A percentile compares a stretch with the other conserved stretches of the same genome.
phyloP scores from a whole-genome alignment of 2,797 vertebrate genomes.

The Helicolenus hilgendorfi region DNA sequence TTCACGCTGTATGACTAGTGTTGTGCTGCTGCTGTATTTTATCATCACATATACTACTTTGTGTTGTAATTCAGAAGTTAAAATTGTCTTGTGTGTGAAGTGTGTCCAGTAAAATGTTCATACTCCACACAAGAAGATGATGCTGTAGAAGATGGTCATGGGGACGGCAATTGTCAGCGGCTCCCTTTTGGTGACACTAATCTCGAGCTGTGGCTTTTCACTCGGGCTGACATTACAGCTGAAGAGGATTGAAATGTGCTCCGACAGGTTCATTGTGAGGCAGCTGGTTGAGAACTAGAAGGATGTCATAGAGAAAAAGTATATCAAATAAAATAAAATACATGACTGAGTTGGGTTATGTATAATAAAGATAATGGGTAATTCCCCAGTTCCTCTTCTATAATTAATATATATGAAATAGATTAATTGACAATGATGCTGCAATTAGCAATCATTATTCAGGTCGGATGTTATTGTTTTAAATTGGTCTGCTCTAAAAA shows the following conservation, averaged over 20 bases:
- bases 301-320: neutral
- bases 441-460: neutral
- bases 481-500: neutral
- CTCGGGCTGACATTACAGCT: constrained; percentile 83
- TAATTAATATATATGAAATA: neutral
- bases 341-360: neutral
- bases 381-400: neutral
- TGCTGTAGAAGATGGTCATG: constrained; percentile 89
- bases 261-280: constrained; percentile 75
- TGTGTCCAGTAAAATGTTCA: neutral
- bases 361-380: neutral
- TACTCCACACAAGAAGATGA: constrained; percentile 89
- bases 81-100: neutral
- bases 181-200: constrained; percentile 85
- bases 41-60: neutral
- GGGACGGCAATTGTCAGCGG: constrained; percentile 85
- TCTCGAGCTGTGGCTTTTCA: constrained; percentile 81
- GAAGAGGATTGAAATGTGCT: constrained; percentile 64
- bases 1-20: neutral
- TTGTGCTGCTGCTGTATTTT: neutral
- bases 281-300: neutral
- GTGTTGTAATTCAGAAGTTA: neutral
- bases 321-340: neutral
- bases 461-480: neutral
- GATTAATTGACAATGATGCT: neutral